phyloP scores from a whole-genome alignment of 2,888 invertebrate species.

The Cosmopolites sordidus region DNA sequence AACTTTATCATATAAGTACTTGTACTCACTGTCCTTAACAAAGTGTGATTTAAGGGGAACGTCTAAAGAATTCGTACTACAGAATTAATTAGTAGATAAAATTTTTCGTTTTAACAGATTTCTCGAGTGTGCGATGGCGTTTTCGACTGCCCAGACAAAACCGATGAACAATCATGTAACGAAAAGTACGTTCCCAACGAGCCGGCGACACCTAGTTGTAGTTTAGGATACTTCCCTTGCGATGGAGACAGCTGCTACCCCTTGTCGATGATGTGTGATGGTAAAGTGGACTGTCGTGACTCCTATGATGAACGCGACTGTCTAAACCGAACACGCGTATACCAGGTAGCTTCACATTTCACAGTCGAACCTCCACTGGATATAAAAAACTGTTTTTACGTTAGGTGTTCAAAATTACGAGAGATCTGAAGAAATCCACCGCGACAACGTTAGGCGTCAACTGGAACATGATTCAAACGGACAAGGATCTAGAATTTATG shows the following conservation, averaged over 20 bases:
- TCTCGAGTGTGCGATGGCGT: conserved; percentile 51
- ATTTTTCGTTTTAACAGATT: not conserved
- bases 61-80: no score
- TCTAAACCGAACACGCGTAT: conserved; percentile 43
- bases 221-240: conserved; percentile 54
- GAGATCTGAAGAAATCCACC: conserved; percentile 55
- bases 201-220: conserved; percentile 51
- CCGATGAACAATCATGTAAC: conserved; percentile 50
- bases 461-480: conserved; percentile 50
- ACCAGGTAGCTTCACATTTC: no score
- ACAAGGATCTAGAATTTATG: conserved; percentile 57
- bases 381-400: no score
- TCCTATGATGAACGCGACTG: conserved; percentile 71
- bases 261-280: conserved; percentile 61
- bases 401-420: not conserved
- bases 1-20: no score
- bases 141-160: conserved; percentile 56
- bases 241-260: conserved; percentile 60
- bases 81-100: no score
- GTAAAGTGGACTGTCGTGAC: conserved; percentile 66
- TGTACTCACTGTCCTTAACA: no score
- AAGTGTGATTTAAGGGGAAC: no score
- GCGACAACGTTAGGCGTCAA: conserved; percentile 61
- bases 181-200: conserved; percentile 41
- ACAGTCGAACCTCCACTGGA: no score